Base-by-base conservation (phyloP, 2,797 vertebrate species). In the Danio tinwini region DNA sequence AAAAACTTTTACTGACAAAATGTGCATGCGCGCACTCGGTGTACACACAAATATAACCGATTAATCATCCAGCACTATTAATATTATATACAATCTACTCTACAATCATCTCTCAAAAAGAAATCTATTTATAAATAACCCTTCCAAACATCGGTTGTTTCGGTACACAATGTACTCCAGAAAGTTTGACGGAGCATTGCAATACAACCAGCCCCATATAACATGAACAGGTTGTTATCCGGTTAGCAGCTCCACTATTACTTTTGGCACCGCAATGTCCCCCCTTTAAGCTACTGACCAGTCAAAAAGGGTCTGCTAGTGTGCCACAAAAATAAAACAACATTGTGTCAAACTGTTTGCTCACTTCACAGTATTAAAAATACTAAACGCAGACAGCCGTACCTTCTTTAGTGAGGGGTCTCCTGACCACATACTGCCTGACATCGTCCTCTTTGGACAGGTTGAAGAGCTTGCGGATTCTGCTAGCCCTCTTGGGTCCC, bases 391-490 rank as follows among this genome's bases (percentile, higher is more conserved):
- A 44, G 39, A 29, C 8, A 11, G 5, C 11, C 90, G 84, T 82
- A 97, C 98, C 98, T 91, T 99, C 98, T 88, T 99, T 99, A 86
- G 93, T 94, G 72, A 99, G 88, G 37, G 97, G 98, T 89, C 96
- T 97, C 86, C 97, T 95, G 89, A 99, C 98, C 85, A 99, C 97
- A 47, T 99, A 99, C 82, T 99, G 96, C 67, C 97, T 95, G 2
- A 99, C 97, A 3, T 99, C 97, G 56, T 99, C 97, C 88, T 99
- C 97, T 89, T 99, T 99, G 0, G 97, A 96, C 84, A 99, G 92
- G 89, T 99, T 99, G 90, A 99, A 99, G 69, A 99, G 96, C 88
- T 99, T 98, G 79, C 96, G 96, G 89, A 98, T 99, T 92, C 94
- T 97, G 94, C 97, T 99, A 55, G 97, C 97, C 83, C 97, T 97